Evolutionary conservation across 2,888 invertebrate genomes (phyloP).

Genomic region (Tachina fera): DNA sequence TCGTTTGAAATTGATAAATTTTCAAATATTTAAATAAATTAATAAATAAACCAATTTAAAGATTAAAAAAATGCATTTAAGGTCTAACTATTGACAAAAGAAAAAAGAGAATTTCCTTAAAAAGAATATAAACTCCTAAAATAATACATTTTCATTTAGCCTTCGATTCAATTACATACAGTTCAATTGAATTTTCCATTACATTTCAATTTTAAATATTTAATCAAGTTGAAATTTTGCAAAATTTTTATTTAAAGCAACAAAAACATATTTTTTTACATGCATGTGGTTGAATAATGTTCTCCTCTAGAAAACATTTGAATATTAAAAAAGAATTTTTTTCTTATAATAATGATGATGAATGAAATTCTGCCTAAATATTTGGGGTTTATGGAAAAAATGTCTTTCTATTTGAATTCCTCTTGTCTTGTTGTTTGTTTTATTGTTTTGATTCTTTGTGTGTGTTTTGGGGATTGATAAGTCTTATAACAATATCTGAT

Average conservation of each 20-base stretch:
- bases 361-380: neutral
- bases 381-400: neutral
- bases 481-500: conserved; percentile 1
- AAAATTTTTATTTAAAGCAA: conserved; percentile 14
- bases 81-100: too few species aligned
- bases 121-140: neutral
- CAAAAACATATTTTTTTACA: neutral
- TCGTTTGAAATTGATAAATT: too few species aligned
- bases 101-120: neutral
- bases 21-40: too few species aligned
- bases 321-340: neutral
- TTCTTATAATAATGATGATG: neutral
- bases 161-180: conserved; percentile 50
- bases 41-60: too few species aligned
- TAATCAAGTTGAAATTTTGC: conserved; percentile 43
- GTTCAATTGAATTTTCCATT: conserved; percentile 55
- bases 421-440: neutral
- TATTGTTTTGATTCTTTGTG: neutral
- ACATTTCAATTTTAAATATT: conserved; percentile 47
- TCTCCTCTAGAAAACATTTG: too few species aligned
- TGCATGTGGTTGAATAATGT: too few species aligned
- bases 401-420: neutral
- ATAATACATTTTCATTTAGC: neutral
- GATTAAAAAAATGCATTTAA: too few species aligned
- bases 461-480: neutral